Base-by-base conservation (phyloP, 1,140 invertebrate genomes). In the Bombus pascuorum region DNA sequence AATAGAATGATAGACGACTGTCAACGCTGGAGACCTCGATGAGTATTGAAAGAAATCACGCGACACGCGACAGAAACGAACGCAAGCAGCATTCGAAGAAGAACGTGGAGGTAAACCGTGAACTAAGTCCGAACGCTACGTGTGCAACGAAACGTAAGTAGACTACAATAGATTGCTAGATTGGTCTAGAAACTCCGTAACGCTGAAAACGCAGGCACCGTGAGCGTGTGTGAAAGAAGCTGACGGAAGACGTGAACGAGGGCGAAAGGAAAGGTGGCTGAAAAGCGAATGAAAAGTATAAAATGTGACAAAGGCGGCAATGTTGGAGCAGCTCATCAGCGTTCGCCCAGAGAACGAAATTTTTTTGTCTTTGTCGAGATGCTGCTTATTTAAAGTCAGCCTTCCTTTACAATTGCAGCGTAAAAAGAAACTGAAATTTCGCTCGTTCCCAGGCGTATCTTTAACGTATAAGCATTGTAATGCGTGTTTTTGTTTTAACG, bases 281-380 rank as follows among this genome's bases (percentile, higher is more conserved):
- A 74, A 53, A 74, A 34, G 72, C 72, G 72, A 47, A 34, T 47
- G 72, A 74, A 74, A 32, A 47, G 72, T 74, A 32, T 74, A 74
- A 74, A 74, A 47, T 39, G 44, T 32, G 72, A 74, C 72, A 74
- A 47, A 47, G 44, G 32, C 10, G 44, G 72, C 72, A 53, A 32
- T 74, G 72, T 47, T 34, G 72, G 72, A 32, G 72, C 42, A 47
- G 72, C 44, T 74, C 72, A 42, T 53, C 72, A 74, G 37, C 68
- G 68, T 70, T 70, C 68, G 37, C 18, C 34, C 66, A 39, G 68
- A 70, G 68, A 70, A 70, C 68, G 72, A 74, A 53, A 74, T 53
- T 34, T 74, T 42, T 47, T 74, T n/a, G 47, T 47, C 72, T 74
- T 34, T 74, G 42, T 37, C 72, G 42, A 32, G 44, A 47, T n/a